Conservation (phyloP, 2,797 vertebrate genomes). For the Hozukius guyotensis region DNA sequence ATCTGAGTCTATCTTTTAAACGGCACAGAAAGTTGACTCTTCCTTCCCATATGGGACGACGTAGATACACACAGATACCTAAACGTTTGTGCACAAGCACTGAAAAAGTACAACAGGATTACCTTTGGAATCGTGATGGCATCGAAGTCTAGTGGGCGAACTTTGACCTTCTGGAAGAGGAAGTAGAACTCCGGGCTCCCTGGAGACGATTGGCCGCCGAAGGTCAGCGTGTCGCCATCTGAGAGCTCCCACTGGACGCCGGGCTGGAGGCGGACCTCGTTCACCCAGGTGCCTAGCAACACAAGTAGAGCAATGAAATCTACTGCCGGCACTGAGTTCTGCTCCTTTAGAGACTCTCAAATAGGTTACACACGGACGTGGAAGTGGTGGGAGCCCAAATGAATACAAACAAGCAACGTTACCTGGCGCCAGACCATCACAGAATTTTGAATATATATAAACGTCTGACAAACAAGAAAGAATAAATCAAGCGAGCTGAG, state of each 20-base stretch:
- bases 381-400: not conserved
- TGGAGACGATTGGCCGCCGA: conserved; percentile 80
- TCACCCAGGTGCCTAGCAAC: conserved; percentile 89
- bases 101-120: not conserved
- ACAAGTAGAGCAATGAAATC: not conserved
- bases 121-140: conserved; percentile 90
- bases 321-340: accelerated
- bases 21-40: not conserved
- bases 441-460: conserved; percentile 4
- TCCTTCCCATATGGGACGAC: not conserved
- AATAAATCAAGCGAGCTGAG: not conserved
- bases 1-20: not conserved
- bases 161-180: conserved; percentile 92
- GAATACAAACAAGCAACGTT: not conserved
- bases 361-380: not conserved
- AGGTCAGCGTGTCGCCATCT: conserved; percentile 89
- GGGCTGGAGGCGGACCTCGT: conserved; percentile 86
- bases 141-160: conserved; percentile 91
- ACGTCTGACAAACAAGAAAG: not conserved
- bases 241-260: conserved; percentile 86
- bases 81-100: not conserved
- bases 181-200: conserved; percentile 90
- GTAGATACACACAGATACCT: no score
- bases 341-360: not conserved
- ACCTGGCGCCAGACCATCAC: not conserved